Evolutionary conservation across 2,113 vertebrate genomes (phyloP), one percentile per base, ranked within the genome.

Genomic region (Sapayoa aenigma): DNA sequence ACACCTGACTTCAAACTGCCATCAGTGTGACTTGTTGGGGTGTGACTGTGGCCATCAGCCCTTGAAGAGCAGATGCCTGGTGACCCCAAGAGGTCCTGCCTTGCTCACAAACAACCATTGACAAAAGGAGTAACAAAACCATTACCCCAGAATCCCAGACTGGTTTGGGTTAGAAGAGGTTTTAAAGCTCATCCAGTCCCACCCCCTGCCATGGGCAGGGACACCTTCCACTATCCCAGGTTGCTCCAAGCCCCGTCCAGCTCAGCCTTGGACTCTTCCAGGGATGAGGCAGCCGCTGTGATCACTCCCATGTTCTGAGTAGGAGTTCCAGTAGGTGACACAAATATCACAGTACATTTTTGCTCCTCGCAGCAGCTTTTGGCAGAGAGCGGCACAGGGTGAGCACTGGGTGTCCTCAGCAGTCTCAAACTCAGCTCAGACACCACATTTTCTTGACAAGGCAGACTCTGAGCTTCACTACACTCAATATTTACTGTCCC

Each of bases 241-340:
- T 11, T 37, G 42, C 52, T 50, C 52, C 52, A 66, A 0, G n/a
- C n/a, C n/a, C n/a, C n/a, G n/a, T n/a, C n/a, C n/a, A n/a, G n/a
- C n/a, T n/a, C n/a, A n/a, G 53, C 41, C 55, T 2, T 1, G 62
- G 33, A 27, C 65, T 47, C 33, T 47, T 4, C 31, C 65, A 35
- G 65, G 65, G 23, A 3, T 24, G 42, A 8, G 9, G 21, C 41
- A n/a, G 31, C 21, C 47, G 18, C 62, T 37, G 28, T 47, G 78
- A 53, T 27, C 55, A 52, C 65, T 18, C 89, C 91, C 82, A 50
- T 25, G 65, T 41, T 87, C 85, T 21, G 13, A 58, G 31, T 35
- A 8, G 55, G 52, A 92, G 87, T 28, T 68, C 94, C 85, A 35
- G 52, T 4, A 95, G 92, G 87, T 9, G 55, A 94, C 82, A 67